These are phyloP conservation scores for Shinisaurus crocodilurus DNA, from an alignment of 2,113 vertebrate species.

Conservation along the genomic window DNA sequence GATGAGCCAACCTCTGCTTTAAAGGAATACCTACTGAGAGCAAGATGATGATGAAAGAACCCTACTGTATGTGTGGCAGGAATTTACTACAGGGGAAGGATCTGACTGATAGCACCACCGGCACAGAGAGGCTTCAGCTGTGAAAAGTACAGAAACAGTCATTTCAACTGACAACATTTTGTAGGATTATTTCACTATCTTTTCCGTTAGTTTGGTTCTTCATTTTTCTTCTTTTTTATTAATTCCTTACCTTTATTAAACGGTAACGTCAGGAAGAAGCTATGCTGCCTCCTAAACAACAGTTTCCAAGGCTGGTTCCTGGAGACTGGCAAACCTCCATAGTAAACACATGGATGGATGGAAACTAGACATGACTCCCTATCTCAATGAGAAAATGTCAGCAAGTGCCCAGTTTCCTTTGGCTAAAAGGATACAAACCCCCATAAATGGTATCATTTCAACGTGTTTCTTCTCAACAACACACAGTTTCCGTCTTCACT, in stretches of 20 bases:
- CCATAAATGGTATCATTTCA: background rate
- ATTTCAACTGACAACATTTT: background rate
- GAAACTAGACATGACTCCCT: background rate
- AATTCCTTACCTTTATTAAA: conserved; percentile 3
- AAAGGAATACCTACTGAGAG: conserved; percentile 23
- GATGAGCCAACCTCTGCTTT: background rate
- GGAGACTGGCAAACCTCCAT: background rate
- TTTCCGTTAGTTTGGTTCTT: background rate
- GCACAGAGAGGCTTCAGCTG: conserved; percentile 15
- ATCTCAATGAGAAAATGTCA: background rate
- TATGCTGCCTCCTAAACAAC: background rate
- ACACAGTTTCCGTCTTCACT: background rate
- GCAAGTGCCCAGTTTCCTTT: background rate
- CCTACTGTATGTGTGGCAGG: background rate
- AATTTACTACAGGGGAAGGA: conserved; percentile 16
- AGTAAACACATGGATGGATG: background rate
- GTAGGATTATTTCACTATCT: background rate
- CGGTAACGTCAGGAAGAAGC: background rate
- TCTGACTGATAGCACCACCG: conserved; percentile 13
- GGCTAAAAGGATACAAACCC: background rate
- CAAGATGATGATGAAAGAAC: background rate
- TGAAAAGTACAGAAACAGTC: background rate
- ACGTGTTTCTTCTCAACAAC: background rate
- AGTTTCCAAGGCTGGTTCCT: background rate
- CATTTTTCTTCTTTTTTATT: background rate